These are phyloP conservation scores for Leptinotarsa haldemani DNA, from an alignment of 2,888 invertebrate genomes.

Conservation along the genomic window DNA sequence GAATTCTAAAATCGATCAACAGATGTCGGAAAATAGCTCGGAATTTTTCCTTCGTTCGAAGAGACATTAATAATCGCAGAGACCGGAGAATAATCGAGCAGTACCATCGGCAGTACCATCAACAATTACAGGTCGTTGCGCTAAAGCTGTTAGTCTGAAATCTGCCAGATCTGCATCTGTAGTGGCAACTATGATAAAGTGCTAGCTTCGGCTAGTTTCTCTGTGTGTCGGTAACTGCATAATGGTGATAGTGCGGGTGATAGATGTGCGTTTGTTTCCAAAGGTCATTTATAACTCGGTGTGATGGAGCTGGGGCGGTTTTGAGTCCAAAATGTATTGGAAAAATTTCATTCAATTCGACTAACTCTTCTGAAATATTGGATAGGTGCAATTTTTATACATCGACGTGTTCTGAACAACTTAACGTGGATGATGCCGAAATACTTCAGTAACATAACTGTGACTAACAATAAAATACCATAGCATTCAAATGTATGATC, in stretches of 20 bases:
- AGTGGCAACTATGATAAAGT: constrained; percentile 59
- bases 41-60: constrained; percentile 47
- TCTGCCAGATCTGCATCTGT: constrained; percentile 60
- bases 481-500: no score
- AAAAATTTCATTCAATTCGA: neutral
- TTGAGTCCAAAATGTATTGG: neutral
- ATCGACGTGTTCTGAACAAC: no score
- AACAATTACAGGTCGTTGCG: constrained; percentile 61
- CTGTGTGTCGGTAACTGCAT: constrained; percentile 47
- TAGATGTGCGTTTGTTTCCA: neutral
- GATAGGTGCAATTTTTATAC: no score
- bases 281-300: neutral
- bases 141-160: constrained; percentile 56
- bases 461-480: no score
- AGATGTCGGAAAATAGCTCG: constrained; percentile 52
- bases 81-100: constrained; percentile 54
- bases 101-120: constrained; percentile 59
- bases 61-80: constrained; percentile 51
- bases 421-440: no score
- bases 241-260: constrained; percentile 37
- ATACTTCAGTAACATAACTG: no score
- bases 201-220: constrained; percentile 47
- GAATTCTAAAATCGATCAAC: constrained; percentile 56
- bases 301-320: neutral
- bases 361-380: neutral